Evolutionary conservation across 2,797 vertebrate species (phyloP), one percentile per base, ranked within the genome.

Genomic region (Catostomus latipinnis): DNA sequence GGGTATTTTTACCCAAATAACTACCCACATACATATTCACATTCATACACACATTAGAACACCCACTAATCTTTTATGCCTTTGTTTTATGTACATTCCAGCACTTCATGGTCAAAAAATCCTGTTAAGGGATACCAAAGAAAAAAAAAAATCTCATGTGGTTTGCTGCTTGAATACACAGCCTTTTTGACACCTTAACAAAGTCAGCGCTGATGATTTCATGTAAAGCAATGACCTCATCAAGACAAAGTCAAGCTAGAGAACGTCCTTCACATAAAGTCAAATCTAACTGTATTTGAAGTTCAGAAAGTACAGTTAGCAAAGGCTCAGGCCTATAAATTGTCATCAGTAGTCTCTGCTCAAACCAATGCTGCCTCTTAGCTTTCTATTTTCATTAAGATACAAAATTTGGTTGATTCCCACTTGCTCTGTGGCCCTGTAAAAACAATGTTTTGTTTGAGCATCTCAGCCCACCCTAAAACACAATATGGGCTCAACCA

Each of bases 151-250:
- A 69, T 69, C 81, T 79, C 13, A n/a, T 18, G 77, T 78, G 71
- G 66, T 86, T 85, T 88, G 76, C 85, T 84, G 86, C 82, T 83
- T 74, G 81, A 83, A 72, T 85, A 78, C 82, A 78, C 84, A 84
- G 72, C 8, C 57, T 79, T 81, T 79, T 72, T 84, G 77, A 76
- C 69, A 71, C 66, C 71, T 78, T 69, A 71, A 86, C 88, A 93
- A 92, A 91, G 90, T 90, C 89, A 86, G 81, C 83, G 80, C 80
- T 46, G 83, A 87, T 70, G 85, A 89, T 86, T 86, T 85, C 49
- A 80, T 80, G 62, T 88, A 88, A 89, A 75, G 82, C 83, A 71
- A 80, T 82, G 73, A 80, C 81, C 81, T 88, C 88, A 90, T 87
- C 86, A 89, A 90, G 87, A 88, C 84, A 86, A 90, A 81, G 82